phyloP scores from a whole-genome alignment of 2,113 vertebrate species.

The Pangasianodon hypophthalmus region DNA sequence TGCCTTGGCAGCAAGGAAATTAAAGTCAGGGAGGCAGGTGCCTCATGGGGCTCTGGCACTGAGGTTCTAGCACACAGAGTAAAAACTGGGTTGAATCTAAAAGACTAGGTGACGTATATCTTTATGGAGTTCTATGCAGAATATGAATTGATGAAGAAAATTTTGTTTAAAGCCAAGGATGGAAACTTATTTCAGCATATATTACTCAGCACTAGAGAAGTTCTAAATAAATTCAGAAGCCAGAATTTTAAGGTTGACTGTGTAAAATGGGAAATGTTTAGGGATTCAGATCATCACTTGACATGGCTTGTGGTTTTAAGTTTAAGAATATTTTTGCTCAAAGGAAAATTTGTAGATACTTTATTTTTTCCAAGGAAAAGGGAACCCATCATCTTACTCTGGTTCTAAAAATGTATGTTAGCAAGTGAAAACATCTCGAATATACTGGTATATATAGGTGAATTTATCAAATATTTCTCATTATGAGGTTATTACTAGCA shows the following conservation, averaged over 20 bases:
- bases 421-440: neutral
- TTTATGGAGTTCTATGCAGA: neutral
- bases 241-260: neutral
- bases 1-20: constrained; percentile 25
- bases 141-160: neutral
- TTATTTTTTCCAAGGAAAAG: neutral
- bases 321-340: neutral
- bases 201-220: neutral
- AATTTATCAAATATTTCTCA: neutral
- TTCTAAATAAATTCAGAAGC: neutral
- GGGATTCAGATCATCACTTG: neutral
- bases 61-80: constrained; percentile 5
- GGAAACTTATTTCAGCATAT: too few relatives aligned
- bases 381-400: neutral
- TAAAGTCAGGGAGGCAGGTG: constrained; percentile 39
- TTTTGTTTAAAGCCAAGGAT: neutral
- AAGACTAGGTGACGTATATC: neutral
- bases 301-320: neutral
- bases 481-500: neutral
- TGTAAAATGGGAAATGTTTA: neutral
- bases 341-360: neutral
- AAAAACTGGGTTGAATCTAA: constrained; percentile 3
- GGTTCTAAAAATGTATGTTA: neutral
- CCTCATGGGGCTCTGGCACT: constrained; percentile 25
- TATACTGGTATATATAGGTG: neutral